Base-by-base conservation (phyloP, 2,797 vertebrate genomes). In the Crocidura indochinensis region DNA sequence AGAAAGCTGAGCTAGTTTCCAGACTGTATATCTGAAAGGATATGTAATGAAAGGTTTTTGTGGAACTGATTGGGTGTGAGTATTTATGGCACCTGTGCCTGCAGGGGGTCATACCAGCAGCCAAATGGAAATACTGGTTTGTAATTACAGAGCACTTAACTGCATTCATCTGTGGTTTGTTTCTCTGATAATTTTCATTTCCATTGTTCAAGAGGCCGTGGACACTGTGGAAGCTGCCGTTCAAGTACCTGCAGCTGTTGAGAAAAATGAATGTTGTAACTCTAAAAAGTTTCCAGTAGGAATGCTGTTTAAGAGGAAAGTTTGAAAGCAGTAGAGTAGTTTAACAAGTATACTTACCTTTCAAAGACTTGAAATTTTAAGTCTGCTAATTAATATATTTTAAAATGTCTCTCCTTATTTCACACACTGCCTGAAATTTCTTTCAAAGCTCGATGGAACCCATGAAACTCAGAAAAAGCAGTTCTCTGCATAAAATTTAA, bases 171-270 rank as follows among this genome's bases (percentile, higher is more conserved):
- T 87, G 84, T 51, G 68, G 88, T 96, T 96, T 96, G 92, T 91
- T 97, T 96, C 96, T 94, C 90, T 86, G 88, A 95, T 97, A 96
- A 97, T 98, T 97, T 97, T 94, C 94, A 96, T 96, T 96, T 91
- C 91, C 95, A 91, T 92, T 97, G 87, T 94, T 92, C 8, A 38
- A 97, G 92, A 96, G 95, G 91, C 96, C 94, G 47, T 79, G 96
- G 97, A 93, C 94, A 91, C 79, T 85, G 91, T 85, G 91, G 88
- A 94, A 96, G 90, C 85, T 92, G 96, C 72, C 86, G 92, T 91
- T 98, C 94, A 96, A 97, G 97, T 83, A 97, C 94, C 97, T 96
- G 88, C 97, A 98, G 97, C 96, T 98, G 97, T 84, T 94, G 97
- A 97, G 96, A 84, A 88, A 94, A 96, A 88, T 94, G 79, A 96